Conservation (phyloP, 2,113 vertebrate genomes). For the Mixornis gularis region DNA sequence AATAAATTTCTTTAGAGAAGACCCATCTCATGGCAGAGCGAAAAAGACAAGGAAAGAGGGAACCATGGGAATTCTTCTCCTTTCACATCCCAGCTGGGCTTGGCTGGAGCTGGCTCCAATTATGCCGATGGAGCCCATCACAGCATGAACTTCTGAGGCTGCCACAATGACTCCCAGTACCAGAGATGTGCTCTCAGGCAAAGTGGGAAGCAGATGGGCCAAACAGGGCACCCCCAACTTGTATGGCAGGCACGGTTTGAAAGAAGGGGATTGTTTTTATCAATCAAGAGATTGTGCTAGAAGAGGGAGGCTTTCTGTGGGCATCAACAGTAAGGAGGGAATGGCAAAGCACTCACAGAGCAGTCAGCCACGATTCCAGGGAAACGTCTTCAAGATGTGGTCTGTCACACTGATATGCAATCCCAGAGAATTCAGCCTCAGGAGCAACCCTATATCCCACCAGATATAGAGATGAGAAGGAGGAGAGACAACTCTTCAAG, state of each 20-base stretch:
- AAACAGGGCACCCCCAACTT: background rate
- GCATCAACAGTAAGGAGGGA: background rate
- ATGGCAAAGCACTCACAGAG: background rate
- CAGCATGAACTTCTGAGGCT: background rate
- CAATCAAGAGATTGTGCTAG: background rate
- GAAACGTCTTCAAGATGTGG: background rate
- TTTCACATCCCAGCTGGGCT: background rate
- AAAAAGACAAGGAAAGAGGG: slow-evolving; percentile 3
- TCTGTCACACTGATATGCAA: background rate
- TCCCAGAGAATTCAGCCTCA: background rate
- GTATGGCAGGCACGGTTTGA: background rate
- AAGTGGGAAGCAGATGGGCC: background rate
- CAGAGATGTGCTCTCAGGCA: background rate
- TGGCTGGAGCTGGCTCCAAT: slow-evolving; percentile 26
- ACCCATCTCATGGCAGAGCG: background rate
- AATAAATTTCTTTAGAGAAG: slow-evolving; percentile 8
- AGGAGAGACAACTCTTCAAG: background rate
- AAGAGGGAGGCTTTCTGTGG: background rate
- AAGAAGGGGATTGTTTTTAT: background rate
- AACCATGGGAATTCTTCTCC: background rate
- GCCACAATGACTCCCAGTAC: background rate
- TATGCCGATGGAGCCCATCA: background rate
- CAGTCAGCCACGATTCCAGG: background rate
- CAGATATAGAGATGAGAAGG: background rate
- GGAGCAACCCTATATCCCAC: background rate